A percentile compares a stretch with the other conserved stretches of the same genome.
phyloP scores from a whole-genome alignment of 2,888 invertebrate species.

The Dicyrtomina minuta region DNA sequence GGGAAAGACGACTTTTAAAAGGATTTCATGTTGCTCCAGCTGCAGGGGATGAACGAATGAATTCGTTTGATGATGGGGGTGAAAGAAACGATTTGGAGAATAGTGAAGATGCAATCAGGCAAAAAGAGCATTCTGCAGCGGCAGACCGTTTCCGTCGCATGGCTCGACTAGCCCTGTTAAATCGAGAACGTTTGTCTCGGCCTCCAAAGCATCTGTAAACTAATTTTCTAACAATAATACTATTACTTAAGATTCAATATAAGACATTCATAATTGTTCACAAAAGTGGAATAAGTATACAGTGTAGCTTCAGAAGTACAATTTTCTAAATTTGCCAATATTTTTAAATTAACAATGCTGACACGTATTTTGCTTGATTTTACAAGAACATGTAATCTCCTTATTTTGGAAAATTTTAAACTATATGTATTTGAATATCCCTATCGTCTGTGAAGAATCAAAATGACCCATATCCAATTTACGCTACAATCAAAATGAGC shows the following conservation, averaged over 20 bases:
- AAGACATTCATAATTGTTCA: no score
- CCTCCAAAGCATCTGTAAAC: conserved; percentile 42
- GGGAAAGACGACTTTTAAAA: conserved; percentile 85
- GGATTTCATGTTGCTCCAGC: conserved; percentile 83
- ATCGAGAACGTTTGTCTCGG: conserved; percentile 52
- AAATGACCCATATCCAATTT: no score
- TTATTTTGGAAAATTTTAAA: no score
- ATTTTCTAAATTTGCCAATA: not conserved
- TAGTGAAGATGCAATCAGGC: not conserved
- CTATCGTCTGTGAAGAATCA: no score
- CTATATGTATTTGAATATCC: no score
- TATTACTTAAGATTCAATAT: not conserved
- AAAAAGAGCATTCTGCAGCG: conserved; percentile 25
- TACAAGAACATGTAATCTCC: no score
- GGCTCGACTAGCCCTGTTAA: conserved; percentile 71
- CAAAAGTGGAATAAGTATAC: no score
- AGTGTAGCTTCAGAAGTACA: no score
- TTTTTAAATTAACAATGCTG: not conserved
- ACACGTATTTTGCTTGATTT: no score
- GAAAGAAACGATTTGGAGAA: not conserved
- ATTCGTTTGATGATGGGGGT: conserved; percentile 7
- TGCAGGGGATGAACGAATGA: conserved; percentile 61
- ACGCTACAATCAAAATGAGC: no score
- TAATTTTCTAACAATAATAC: no score
- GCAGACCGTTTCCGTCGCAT: conserved; percentile 67